Conservation (phyloP, 1,140 invertebrate genomes). For the Homalodisca vitripennis region DNA sequence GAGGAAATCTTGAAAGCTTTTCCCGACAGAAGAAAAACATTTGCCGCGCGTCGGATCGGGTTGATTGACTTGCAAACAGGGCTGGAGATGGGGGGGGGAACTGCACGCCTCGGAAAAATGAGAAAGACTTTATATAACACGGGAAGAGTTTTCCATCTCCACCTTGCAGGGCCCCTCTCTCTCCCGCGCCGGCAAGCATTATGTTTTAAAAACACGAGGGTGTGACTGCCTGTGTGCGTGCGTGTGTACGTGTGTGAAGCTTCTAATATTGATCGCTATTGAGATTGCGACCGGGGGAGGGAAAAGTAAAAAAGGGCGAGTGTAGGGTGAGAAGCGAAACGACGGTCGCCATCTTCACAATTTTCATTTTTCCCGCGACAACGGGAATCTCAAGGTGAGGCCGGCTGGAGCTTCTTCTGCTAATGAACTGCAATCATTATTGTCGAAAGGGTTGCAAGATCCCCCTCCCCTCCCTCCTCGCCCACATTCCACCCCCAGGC, state of each 20-base stretch:
- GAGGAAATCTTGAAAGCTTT: slow-evolving; percentile 20
- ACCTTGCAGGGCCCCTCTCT: not conserved
- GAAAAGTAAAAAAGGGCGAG: slow-evolving; percentile 26
- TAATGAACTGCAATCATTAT: slow-evolving; percentile 26
- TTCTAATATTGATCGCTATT: slow-evolving; percentile 31
- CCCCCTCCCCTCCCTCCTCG: too few species aligned
- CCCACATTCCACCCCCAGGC: too few species aligned
- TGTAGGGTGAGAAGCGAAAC: not conserved
- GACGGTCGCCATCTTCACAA: slow-evolving; percentile 15
- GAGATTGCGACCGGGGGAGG: slow-evolving; percentile 10
- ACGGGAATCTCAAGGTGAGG: not conserved
- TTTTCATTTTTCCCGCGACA: slow-evolving; percentile 21
- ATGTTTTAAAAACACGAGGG: slow-evolving; percentile 21
- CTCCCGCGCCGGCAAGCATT: not conserved
- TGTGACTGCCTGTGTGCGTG: slow-evolving; percentile 4
- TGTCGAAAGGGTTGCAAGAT: not conserved
- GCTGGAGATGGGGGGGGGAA: not conserved
- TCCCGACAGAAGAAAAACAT: slow-evolving; percentile 23
- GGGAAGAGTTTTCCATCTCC: slow-evolving; percentile 23
- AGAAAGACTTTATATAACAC: slow-evolving; percentile 30
- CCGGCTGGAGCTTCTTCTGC: not conserved
- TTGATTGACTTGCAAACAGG: slow-evolving; percentile 32
- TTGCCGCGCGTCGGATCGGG: slow-evolving; percentile 14
- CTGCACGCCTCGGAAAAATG: slow-evolving; percentile 25
- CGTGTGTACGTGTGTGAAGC: slow-evolving; percentile 13